phyloP scores from a whole-genome alignment of 2,113 vertebrate genomes.

The Lipophrys pholis region DNA sequence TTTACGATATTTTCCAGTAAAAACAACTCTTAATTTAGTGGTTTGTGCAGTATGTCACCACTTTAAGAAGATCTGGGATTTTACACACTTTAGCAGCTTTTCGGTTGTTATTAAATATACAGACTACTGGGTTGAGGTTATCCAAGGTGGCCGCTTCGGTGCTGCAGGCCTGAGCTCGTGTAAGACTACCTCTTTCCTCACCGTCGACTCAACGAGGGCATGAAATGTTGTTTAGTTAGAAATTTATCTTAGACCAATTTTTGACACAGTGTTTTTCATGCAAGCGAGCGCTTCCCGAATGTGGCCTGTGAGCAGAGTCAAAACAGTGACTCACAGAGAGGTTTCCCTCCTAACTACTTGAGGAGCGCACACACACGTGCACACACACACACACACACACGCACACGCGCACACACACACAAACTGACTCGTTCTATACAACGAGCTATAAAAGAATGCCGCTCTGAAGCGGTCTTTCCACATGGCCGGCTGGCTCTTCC shows the following conservation, averaged over 20 bases:
- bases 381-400: no score
- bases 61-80: no score
- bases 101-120: background rate
- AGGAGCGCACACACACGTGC: background rate
- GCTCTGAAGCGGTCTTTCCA: conserved; percentile 69
- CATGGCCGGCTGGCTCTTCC: conserved; percentile 57
- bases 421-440: conserved; percentile 4
- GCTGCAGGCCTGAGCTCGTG: background rate
- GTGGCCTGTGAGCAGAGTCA: no score
- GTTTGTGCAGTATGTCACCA: no score
- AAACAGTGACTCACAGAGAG: conserved; percentile 22
- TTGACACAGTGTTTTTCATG: conserved; percentile 8
- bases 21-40: no score
- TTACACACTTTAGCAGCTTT: no score
- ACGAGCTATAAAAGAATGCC: conserved; percentile 36
- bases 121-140: background rate
- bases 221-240: conserved; percentile 26
- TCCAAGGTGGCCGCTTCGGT: background rate
- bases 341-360: conserved; percentile 27
- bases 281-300: background rate
- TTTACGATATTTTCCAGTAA: no score
- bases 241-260: conserved; percentile 23
- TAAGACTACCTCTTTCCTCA: background rate
- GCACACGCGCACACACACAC: background rate
- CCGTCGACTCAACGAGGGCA: background rate